Percentiles rank a stretch among this genome's conserved stretches.
These are phyloP conservation scores for Myotis myotis DNA, from an alignment of 2,797 vertebrate genomes.

Conservation along the genomic window DNA sequence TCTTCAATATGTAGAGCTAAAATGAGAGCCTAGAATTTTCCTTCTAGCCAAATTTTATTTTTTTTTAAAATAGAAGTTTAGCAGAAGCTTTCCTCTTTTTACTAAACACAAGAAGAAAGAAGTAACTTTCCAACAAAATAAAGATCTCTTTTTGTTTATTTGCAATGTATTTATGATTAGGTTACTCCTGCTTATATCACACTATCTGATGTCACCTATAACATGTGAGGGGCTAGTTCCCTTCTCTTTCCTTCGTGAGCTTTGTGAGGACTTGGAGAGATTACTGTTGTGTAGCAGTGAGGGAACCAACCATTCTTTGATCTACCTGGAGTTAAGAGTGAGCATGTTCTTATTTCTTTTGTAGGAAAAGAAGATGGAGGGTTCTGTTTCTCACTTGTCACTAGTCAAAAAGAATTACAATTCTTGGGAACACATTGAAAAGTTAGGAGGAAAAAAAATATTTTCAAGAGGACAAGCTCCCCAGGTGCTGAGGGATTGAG, in stretches of 20 bases:
- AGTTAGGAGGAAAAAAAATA: slow-evolving; percentile 42
- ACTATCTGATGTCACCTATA: not conserved
- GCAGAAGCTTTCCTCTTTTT: not conserved
- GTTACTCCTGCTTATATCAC: not conserved
- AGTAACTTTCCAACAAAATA: slow-evolving; percentile 2
- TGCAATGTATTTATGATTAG: not conserved
- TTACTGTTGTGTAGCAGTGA: not conserved
- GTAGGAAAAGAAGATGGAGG: slow-evolving; percentile 29
- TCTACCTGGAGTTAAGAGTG: slow-evolving; percentile 12
- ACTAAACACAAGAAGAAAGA: not conserved
- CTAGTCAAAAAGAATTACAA: slow-evolving; percentile 65
- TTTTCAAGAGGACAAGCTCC: slow-evolving; percentile 55
- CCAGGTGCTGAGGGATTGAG: slow-evolving; percentile 69
- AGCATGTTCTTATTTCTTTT: not conserved
- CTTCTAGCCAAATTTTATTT: slow-evolving; percentile 30
- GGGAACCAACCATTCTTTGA: not conserved
- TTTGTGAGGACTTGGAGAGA: not conserved
- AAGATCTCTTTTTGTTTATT: slow-evolving; percentile 4
- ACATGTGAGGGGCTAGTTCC: not conserved
- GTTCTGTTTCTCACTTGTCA: slow-evolving; percentile 68
- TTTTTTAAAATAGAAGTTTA: not conserved
- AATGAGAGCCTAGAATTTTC: slow-evolving; percentile 19
- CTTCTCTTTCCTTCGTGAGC: not conserved
- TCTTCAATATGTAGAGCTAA: slow-evolving; percentile 37
- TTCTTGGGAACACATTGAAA: slow-evolving; percentile 58